These are phyloP conservation scores for Ptilodon capucinus DNA, from an alignment of 2,888 invertebrate genomes.

Conservation along the genomic window DNA sequence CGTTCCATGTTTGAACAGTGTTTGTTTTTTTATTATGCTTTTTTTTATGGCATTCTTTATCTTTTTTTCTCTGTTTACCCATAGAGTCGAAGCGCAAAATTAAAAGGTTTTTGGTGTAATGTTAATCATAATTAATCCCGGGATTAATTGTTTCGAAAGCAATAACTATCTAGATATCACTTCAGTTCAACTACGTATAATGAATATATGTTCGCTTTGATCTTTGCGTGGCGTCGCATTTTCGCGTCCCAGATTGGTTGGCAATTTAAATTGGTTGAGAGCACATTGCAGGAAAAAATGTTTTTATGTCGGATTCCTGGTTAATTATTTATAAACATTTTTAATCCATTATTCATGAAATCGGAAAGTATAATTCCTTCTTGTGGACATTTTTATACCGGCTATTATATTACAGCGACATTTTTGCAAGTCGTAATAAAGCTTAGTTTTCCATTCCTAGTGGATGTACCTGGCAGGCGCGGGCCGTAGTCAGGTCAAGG, in stretches of 20 bases:
- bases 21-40: neutral
- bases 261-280: slow-evolving; percentile 16
- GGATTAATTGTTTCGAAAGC: too few relatives aligned
- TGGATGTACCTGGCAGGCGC: slow-evolving; percentile 10
- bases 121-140: too few relatives aligned
- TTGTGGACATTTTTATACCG: too few relatives aligned
- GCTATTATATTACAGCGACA: too few relatives aligned
- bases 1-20: neutral
- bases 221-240: slow-evolving; percentile 1
- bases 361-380: too few relatives aligned
- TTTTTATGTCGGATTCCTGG: slow-evolving; percentile 4
- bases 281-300: slow-evolving; percentile 6
- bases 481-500: slow-evolving; percentile 26
- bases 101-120: too few relatives aligned
- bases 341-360: too few relatives aligned
- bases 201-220: neutral
- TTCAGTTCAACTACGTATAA: neutral
- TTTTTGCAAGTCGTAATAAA: too few relatives aligned
- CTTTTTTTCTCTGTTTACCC: too few relatives aligned
- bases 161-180: neutral
- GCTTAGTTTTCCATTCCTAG: too few relatives aligned
- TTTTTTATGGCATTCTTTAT: neutral
- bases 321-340: too few relatives aligned
- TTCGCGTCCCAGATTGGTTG: slow-evolving; percentile 4
- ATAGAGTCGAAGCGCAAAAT: too few relatives aligned